Evolutionary conservation across 2,113 vertebrate species (phyloP), one percentile per base, ranked within the genome.

Genomic region (Aphelocoma coerulescens): DNA sequence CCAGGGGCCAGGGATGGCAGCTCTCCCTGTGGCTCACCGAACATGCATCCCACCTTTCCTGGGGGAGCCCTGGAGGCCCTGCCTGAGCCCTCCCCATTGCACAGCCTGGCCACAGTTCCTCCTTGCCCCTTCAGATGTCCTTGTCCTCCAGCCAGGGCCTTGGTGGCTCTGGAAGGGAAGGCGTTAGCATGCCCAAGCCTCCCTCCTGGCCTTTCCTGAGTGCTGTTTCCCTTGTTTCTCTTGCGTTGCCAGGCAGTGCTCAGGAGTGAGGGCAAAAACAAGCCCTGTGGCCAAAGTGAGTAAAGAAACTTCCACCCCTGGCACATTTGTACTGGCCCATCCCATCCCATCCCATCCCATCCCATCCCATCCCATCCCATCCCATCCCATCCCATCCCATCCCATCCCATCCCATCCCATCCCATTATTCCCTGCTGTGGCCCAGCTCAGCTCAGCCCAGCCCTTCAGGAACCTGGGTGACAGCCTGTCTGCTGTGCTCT

Each of bases 291-390:
- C 22, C 37, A 22, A 30, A 13, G 22, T 6, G 13, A 77, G 19
- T 2, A 1, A 67, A 3, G 8, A 72, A 72, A 35, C 41, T 26
- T 57, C 37, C 5, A 7, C 3, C 44, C 10, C 8, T 14, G 32
- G 46, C 32, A 55, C 1, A 0, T 9, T 8, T 1, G 4, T 22
- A n/a, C 24, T 46, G n/a, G 10, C 41, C 30, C n/a, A 33, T 14
- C 33, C 33, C 39, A 32, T 22, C 46, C 26, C 46, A 17, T 72
- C 8, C 27, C 33, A 7, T 52, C 44, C 32, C 55, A 57, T 33
- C 13, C 32, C 55, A 33, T 33, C 19, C 55, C 55, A 33, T 21
- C 11, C 32, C 55, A 22, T 33, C 19, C 32, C 33, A n/a, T n/a
- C 8, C 55, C 55, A n/a, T 14, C 13, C 33, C 57, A 35, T 35